Percentiles rank a stretch among this genome's conserved stretches.
phyloP scores from a whole-genome alignment of 2,113 vertebrate species.

The Uropsilus gracilis region DNA sequence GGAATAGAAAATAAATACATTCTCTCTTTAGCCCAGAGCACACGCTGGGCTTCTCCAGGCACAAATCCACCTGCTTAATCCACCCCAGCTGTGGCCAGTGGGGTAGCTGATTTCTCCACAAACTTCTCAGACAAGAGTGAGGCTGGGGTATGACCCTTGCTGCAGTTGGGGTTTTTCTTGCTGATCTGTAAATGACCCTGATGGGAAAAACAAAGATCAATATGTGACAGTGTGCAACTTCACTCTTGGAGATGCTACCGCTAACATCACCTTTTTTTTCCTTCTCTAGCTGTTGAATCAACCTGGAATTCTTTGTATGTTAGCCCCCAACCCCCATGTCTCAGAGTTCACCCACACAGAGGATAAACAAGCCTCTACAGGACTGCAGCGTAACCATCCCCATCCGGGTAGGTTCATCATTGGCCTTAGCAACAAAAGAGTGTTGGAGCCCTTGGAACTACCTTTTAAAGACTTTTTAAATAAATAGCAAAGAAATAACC shows the following conservation, averaged over 20 bases:
- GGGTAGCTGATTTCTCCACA: slow-evolving; percentile 68
- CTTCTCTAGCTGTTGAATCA: slow-evolving; percentile 54
- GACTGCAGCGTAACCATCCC: too few relatives aligned
- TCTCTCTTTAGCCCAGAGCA: slow-evolving; percentile 40
- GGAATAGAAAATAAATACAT: slow-evolving; percentile 57
- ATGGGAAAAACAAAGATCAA: slow-evolving; percentile 67
- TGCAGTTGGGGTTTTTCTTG: slow-evolving; percentile 18
- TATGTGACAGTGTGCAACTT: slow-evolving; percentile 66
- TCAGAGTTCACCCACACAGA: slow-evolving; percentile 47
- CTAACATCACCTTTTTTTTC: slow-evolving; percentile 47
- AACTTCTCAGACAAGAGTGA: slow-evolving; percentile 39
- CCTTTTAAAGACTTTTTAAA: too few relatives aligned
- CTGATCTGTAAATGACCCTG: slow-evolving; percentile 61
- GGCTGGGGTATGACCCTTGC: neutral
- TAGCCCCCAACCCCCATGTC: slow-evolving; percentile 25
- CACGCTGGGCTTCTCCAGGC: neutral
- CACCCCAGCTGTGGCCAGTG: slow-evolving; percentile 77
- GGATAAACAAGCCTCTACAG: slow-evolving; percentile 59
- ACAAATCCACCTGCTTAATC: slow-evolving; percentile 85
- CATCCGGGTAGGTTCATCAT: too few relatives aligned
- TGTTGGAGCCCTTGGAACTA: too few relatives aligned
- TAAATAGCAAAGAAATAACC: too few relatives aligned
- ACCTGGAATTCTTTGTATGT: slow-evolving; percentile 62
- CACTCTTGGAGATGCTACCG: slow-evolving; percentile 64
- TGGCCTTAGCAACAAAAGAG: too few relatives aligned